Evolutionary conservation across 2,113 vertebrate genomes (phyloP).

Genomic region (Notarius lentiginosus): DNA sequence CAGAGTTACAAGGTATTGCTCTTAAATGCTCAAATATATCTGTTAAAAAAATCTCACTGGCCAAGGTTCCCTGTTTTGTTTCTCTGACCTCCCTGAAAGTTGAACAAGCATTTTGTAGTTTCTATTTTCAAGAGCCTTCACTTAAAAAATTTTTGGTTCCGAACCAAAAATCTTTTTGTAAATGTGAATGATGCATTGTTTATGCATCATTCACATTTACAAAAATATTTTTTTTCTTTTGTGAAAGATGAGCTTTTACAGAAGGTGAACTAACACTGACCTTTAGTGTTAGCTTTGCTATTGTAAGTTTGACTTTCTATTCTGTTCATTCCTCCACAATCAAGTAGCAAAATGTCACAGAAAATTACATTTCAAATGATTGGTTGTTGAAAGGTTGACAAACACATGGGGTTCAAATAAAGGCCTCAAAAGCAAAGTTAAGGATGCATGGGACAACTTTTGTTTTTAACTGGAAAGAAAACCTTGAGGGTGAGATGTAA

Average conservation of each 20-base stretch:
- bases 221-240: background rate
- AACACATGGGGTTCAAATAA: conserved; percentile 8
- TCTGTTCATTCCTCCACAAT: conserved; percentile 5
- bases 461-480: background rate
- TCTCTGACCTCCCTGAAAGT: background rate
- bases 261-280: background rate
- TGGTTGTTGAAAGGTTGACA: conserved; percentile 8
- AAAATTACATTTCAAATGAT: conserved; percentile 26
- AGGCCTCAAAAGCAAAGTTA: background rate
- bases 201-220: background rate
- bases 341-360: conserved; percentile 20
- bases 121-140: background rate
- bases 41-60: background rate
- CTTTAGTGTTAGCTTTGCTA: background rate
- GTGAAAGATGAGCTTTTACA: background rate
- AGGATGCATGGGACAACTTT: conserved; percentile 1
- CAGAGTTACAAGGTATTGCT: background rate
- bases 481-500: background rate
- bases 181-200: too few species aligned
- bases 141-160: background rate
- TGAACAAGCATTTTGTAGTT: background rate
- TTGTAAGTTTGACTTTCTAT: background rate
- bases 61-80: background rate
- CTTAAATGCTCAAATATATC: background rate
- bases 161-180: too few species aligned